Evolutionary conservation across 2,888 invertebrate species (phyloP).

Genomic region (Trichopoda pennipes): DNA sequence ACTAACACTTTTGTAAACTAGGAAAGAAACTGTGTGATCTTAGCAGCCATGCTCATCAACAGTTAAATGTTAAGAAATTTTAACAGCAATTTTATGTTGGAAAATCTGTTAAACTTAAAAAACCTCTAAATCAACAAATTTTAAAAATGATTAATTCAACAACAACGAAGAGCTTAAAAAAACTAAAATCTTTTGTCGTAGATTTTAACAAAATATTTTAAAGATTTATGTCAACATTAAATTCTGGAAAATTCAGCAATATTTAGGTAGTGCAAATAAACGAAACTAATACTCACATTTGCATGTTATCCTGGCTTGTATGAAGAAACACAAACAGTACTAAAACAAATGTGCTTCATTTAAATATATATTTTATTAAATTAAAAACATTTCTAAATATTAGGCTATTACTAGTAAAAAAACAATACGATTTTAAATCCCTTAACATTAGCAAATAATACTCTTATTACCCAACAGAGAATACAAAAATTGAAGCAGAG

Average conservation of each 20-base stretch:
- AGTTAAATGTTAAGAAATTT: background rate
- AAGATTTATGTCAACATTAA: too few species aligned
- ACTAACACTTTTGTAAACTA: background rate
- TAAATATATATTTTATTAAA: background rate
- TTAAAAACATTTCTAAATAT: conserved; percentile 55
- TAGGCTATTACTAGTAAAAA: conserved; percentile 30
- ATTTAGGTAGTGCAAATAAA: background rate
- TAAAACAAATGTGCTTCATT: background rate
- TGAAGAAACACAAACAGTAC: background rate
- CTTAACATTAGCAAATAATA: conserved; percentile 48
- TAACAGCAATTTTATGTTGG: background rate
- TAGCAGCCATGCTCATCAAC: conserved; percentile 5
- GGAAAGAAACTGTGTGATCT: conserved; percentile 7
- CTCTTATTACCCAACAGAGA: conserved; percentile 54
- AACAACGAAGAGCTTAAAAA: too few species aligned
- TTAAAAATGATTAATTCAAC: too few species aligned
- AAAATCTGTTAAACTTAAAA: background rate
- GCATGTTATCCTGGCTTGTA: background rate
- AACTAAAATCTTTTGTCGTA: too few species aligned
- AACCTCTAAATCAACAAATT: background rate
- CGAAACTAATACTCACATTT: background rate
- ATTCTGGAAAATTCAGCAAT: too few species aligned
- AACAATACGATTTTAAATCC: conserved; percentile 57
- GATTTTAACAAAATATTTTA: too few species aligned
- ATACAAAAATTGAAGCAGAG: background rate